Evolutionary conservation across 2,797 vertebrate species (phyloP).

Genomic region (Acanthurus leucopareius): DNA sequence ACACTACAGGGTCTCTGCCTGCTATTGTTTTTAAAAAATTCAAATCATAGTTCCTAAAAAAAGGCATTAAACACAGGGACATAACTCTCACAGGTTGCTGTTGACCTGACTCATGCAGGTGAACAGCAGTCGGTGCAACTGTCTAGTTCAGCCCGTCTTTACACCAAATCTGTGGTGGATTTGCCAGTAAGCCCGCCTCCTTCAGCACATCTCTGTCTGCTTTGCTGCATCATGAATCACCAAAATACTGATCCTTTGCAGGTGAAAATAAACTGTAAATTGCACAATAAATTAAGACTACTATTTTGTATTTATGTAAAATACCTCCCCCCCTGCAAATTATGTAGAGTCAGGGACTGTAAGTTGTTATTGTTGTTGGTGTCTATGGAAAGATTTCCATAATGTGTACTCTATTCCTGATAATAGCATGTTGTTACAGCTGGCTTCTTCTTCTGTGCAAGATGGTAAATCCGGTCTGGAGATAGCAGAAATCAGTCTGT

Average conservation of each 20-base stretch:
- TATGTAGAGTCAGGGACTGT: not conserved
- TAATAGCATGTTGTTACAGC: constrained; percentile 42
- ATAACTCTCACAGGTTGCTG: not conserved
- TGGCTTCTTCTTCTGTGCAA: constrained; percentile 51
- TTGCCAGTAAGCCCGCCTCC: constrained; percentile 19
- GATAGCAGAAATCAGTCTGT: constrained; percentile 64
- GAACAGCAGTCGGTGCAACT: not conserved
- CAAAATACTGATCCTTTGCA: constrained; percentile 16
- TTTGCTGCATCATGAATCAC: constrained; percentile 45
- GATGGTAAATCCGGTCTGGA: constrained; percentile 65
- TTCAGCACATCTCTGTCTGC: not conserved
- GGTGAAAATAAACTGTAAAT: constrained; percentile 34
- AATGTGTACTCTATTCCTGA: constrained; percentile 39
- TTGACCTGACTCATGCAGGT: constrained; percentile 3
- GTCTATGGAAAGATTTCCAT: constrained; percentile 46
- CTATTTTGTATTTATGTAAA: not conserved
- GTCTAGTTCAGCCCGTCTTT: not conserved
- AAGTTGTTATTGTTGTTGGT: constrained; percentile 28
- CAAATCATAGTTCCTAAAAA: not conserved
- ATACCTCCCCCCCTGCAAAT: not conserved
- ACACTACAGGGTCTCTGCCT: not conserved
- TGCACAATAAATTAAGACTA: constrained; percentile 36
- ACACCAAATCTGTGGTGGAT: not conserved
- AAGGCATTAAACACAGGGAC: not conserved
- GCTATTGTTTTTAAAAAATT: not conserved